phyloP scores from a whole-genome alignment of 2,113 vertebrate genomes.

The Poeciliopsis retropinna region DNA sequence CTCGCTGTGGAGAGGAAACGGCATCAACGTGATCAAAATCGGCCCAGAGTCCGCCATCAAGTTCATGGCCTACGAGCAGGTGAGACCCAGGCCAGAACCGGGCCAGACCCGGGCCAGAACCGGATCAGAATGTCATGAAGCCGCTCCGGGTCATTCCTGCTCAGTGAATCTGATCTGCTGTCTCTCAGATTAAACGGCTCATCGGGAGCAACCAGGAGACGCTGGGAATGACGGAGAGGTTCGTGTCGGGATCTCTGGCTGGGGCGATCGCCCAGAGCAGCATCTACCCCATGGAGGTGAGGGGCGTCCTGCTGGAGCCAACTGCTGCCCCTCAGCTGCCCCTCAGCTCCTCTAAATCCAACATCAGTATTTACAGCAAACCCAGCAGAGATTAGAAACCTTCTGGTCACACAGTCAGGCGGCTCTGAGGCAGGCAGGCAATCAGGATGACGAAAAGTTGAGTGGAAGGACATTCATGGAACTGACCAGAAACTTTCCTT shows the following conservation, averaged over 20 bases:
- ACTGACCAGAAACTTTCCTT: no score
- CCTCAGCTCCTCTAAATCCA: no score
- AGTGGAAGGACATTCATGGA: no score
- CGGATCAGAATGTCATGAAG: not conserved
- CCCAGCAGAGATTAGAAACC: no score
- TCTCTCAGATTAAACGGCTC: conserved; percentile 88
- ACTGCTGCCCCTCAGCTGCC: no score
- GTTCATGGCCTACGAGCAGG: conserved; percentile 97
- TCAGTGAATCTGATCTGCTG: not conserved
- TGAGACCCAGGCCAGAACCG: not conserved
- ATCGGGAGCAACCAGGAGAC: conserved; percentile 93
- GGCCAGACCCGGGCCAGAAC: not conserved
- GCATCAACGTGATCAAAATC: conserved; percentile 96
- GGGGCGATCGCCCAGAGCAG: conserved; percentile 95
- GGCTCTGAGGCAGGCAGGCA: no score
- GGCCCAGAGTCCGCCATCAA: conserved; percentile 96
- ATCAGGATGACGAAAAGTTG: no score
- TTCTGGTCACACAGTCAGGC: no score
- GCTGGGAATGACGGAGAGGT: conserved; percentile 87
- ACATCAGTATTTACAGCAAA: no score
- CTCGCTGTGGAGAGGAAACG: conserved; percentile 94
- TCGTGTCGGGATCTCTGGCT: conserved; percentile 91
- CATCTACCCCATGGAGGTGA: conserved; percentile 98
- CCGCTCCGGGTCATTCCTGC: not conserved
- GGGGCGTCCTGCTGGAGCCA: not conserved